Evolutionary conservation across 2,113 vertebrate species (phyloP).

Genomic region (Heloderma charlesbogerti): DNA sequence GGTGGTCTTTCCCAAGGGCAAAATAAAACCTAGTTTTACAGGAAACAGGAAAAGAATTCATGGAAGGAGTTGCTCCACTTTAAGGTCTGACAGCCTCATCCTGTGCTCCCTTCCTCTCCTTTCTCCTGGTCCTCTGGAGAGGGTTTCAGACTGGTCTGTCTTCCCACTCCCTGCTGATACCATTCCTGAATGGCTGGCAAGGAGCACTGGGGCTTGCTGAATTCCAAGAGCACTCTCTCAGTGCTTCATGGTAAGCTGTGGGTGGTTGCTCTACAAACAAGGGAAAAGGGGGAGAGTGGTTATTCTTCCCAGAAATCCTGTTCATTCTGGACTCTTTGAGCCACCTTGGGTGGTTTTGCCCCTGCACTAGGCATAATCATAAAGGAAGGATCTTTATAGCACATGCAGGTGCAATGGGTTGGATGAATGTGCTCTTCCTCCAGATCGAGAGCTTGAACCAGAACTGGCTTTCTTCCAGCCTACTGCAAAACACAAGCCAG

Average conservation of each 20-base stretch:
- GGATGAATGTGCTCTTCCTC: not conserved
- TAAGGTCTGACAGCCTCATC: too few relatives aligned
- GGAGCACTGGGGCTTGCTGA: not conserved
- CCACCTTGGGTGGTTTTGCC: not conserved
- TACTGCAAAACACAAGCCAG: conserved; percentile 48
- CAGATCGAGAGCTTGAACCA: conserved; percentile 51
- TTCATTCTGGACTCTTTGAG: not conserved
- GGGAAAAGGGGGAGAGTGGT: not conserved
- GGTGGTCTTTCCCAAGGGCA: not conserved
- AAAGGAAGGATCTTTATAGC: not conserved
- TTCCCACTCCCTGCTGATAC: not conserved
- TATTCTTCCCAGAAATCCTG: not conserved
- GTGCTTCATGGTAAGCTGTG: not conserved
- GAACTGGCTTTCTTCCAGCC: conserved; percentile 57
- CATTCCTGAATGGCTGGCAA: too few relatives aligned
- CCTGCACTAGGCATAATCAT: not conserved
- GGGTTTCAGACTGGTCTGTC: not conserved
- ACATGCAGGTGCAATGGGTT: not conserved
- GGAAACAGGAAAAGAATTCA: not conserved
- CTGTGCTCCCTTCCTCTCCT: not conserved
- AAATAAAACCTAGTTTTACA: not conserved
- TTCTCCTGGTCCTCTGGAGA: not conserved
- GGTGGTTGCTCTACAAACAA: not conserved
- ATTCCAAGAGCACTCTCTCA: not conserved
- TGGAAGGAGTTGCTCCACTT: not conserved